Percentiles rank a stretch among this genome's conserved stretches.
Conservation (phyloP, 2,113 vertebrate genomes). For the Polypterus senegalus region DNA sequence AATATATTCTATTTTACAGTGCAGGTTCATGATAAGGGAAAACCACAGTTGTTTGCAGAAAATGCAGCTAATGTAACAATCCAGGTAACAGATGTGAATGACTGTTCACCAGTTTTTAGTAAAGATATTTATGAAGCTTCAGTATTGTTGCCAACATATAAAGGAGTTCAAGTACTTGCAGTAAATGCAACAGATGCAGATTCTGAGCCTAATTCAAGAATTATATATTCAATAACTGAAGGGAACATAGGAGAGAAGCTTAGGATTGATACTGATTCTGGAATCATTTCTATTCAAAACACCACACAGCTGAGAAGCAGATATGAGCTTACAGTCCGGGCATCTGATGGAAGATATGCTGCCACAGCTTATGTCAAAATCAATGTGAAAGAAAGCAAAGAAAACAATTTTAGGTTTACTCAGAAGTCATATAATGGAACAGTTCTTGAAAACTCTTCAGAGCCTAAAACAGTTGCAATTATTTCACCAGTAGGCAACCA, state of each 20-base stretch:
- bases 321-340: slow-evolving; percentile 77
- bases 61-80: slow-evolving; percentile 82
- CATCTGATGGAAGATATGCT: slow-evolving; percentile 81
- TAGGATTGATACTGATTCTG: slow-evolving; percentile 57
- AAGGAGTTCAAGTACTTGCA: slow-evolving; percentile 68
- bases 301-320: slow-evolving; percentile 83
- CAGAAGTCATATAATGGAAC: slow-evolving; percentile 65
- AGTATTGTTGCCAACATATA: slow-evolving; percentile 77
- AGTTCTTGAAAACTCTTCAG: slow-evolving; percentile 72
- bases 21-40: slow-evolving; percentile 82
- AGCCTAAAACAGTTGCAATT: slow-evolving; percentile 70
- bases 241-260: slow-evolving; percentile 97
- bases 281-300: slow-evolving; percentile 74
- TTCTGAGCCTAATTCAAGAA: slow-evolving; percentile 66
- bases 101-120: slow-evolving; percentile 78
- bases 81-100: slow-evolving; percentile 80
- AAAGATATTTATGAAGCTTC: slow-evolving; percentile 67
- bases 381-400: slow-evolving; percentile 78
- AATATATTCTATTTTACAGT: slow-evolving; percentile 79
- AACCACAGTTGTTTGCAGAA: slow-evolving; percentile 75
- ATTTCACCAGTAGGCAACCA: slow-evolving; percentile 74
- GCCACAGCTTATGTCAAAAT: slow-evolving; percentile 72
- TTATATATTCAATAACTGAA: slow-evolving; percentile 82
- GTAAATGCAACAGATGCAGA: slow-evolving; percentile 81
- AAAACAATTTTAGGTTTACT: slow-evolving; percentile 76